phyloP scores from a whole-genome alignment of 2,113 vertebrate genomes.

The Falcunculus frontatus region DNA sequence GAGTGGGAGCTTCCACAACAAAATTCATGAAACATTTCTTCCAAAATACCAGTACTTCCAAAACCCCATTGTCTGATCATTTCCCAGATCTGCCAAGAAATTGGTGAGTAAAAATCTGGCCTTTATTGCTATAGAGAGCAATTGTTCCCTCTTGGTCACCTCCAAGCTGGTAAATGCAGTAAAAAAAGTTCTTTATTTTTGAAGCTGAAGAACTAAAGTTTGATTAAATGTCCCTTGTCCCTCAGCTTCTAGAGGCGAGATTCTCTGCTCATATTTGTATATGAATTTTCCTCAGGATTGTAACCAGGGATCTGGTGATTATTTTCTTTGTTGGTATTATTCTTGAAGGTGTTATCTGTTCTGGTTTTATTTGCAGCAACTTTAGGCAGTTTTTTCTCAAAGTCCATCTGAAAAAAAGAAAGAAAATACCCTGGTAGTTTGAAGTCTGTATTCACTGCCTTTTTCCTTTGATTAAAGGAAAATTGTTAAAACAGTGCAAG shows the following conservation, averaged over 20 bases:
- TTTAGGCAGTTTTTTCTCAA: background rate
- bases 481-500: background rate
- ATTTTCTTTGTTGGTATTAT: slow-evolving; percentile 21
- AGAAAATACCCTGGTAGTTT: background rate
- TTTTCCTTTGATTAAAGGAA: background rate
- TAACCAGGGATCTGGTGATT: slow-evolving; percentile 4
- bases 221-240: background rate
- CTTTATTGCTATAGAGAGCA: background rate
- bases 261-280: slow-evolving; percentile 60
- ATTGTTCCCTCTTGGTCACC: background rate
- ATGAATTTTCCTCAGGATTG: slow-evolving; percentile 62
- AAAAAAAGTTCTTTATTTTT: background rate
- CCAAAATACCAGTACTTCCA: background rate
- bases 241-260: slow-evolving; percentile 58
- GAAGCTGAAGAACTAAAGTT: background rate
- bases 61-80: background rate
- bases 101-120: background rate
- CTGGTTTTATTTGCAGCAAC: slow-evolving; percentile 6
- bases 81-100: background rate
- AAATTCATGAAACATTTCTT: background rate
- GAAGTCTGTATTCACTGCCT: background rate
- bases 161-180: background rate
- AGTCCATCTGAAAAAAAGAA: slow-evolving; percentile 45
- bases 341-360: slow-evolving; percentile 15
- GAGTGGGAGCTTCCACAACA: background rate